phyloP scores from a whole-genome alignment of 2,113 vertebrate genomes.

The Anoplopoma fimbria region DNA sequence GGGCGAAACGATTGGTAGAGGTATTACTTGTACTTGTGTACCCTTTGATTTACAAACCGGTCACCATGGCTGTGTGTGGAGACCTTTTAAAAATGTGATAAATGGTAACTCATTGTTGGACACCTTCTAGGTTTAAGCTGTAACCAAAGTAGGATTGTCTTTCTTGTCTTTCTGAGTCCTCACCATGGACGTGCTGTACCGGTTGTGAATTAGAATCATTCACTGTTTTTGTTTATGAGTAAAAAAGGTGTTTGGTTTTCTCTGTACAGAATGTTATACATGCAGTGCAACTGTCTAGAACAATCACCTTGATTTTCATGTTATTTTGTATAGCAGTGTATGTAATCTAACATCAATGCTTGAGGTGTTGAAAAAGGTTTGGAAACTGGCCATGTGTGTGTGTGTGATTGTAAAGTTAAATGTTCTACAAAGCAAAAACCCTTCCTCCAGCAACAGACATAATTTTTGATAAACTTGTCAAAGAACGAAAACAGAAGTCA shows the following conservation, averaged over 20 bases:
- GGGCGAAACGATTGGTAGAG: conserved; percentile 12
- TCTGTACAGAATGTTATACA: conserved; percentile 67
- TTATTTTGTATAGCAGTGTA: conserved; percentile 46
- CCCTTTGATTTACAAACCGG: conserved; percentile 38
- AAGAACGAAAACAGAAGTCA: conserved; percentile 55
- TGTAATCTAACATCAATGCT: conserved; percentile 41
- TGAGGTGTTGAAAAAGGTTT: conserved; percentile 33
- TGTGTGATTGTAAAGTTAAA: conserved; percentile 64
- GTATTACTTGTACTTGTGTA: conserved; percentile 40
- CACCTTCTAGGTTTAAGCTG: conserved; percentile 61
- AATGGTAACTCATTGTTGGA: conserved; percentile 46
- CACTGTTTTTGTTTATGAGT: conserved; percentile 52
- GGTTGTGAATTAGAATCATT: conserved; percentile 44
- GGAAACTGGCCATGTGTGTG: conserved; percentile 41
- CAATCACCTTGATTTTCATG: conserved; percentile 26
- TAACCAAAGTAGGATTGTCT: conserved; percentile 65
- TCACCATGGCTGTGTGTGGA: conserved; percentile 49
- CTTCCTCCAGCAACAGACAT: conserved; percentile 35
- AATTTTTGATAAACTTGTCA: conserved; percentile 74
- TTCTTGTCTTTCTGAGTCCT: conserved; percentile 54
- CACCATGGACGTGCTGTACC: conserved; percentile 50
- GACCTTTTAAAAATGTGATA: conserved; percentile 51
- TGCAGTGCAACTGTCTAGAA: conserved; percentile 58
- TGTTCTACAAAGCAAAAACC: conserved; percentile 48
- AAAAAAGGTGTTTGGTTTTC: conserved; percentile 62